Conservation (phyloP, 1,140 invertebrate species). For the Aphelenchoides fujianensis region DNA sequence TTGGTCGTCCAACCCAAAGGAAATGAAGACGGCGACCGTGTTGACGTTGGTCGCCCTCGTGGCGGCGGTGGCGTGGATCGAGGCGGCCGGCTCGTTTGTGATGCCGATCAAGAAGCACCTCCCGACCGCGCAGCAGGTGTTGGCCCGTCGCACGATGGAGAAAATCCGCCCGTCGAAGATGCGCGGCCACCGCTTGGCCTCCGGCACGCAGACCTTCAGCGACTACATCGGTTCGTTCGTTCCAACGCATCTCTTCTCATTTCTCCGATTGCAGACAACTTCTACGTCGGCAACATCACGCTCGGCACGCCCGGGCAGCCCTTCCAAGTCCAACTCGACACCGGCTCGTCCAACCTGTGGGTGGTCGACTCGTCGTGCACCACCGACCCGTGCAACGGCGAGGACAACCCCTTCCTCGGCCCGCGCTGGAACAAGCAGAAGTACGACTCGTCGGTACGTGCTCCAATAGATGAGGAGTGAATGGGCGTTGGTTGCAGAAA, state of each 20-base stretch:
- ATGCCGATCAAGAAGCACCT: background rate
- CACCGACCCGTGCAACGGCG: conserved; percentile 38
- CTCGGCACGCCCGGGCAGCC: conserved; percentile 43
- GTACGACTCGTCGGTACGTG: conserved; percentile 9
- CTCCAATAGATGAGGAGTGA: no score
- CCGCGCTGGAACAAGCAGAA: conserved; percentile 14
- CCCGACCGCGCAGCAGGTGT: background rate
- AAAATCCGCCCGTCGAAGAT: background rate
- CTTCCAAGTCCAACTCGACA: conserved; percentile 45
- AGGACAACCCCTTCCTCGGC: conserved; percentile 7
- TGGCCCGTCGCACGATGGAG: background rate
- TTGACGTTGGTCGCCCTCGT: no score
- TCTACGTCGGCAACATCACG: conserved; percentile 50
- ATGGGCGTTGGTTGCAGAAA: no score
- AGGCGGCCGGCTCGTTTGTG: background rate
- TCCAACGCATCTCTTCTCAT: background rate
- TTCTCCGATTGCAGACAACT: conserved; percentile 23
- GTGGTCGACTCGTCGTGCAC: conserved; percentile 45
- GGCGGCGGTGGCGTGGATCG: no score
- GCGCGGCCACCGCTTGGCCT: background rate
- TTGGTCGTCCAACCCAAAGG: no score
- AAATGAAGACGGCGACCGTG: no score
- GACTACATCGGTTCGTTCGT: conserved; percentile 11
- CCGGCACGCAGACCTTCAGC: conserved; percentile 10
- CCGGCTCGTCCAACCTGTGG: conserved; percentile 47